phyloP scores from a whole-genome alignment of 2,888 invertebrate genomes.

The Macrosiphum euphorbiae region DNA sequence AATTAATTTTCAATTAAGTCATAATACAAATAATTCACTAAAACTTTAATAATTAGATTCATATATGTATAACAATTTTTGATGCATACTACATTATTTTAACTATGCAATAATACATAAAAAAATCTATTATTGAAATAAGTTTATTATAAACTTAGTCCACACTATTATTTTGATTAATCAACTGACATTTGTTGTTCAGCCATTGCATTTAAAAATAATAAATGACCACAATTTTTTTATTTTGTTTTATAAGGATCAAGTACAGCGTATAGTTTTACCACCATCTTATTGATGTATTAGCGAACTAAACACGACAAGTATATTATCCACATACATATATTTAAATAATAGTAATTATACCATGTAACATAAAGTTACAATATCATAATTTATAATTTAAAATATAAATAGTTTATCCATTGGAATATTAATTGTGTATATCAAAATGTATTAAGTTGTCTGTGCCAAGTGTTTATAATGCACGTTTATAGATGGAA shows the following conservation, averaged over 20 bases:
- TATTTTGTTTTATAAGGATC: no score
- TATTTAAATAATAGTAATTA: not conserved
- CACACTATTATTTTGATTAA: not conserved
- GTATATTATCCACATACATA: not conserved
- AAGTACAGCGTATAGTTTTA: not conserved
- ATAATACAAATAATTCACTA: not conserved
- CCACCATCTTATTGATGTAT: not conserved
- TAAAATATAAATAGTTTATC: not conserved
- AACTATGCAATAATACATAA: not conserved
- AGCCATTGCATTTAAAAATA: not conserved
- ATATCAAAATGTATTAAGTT: not conserved
- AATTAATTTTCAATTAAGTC: not conserved
- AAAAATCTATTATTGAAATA: not conserved
- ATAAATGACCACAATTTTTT: not conserved
- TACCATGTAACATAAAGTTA: not conserved
- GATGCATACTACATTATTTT: not conserved
- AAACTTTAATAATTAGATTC: not conserved
- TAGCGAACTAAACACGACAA: not conserved
- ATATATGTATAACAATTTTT: not conserved
- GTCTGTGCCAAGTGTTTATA: not conserved
- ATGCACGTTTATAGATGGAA: not conserved
- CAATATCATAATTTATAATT: not conserved
- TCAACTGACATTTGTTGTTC: not conserved
- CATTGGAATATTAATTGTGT: not conserved
- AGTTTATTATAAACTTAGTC: not conserved